Conservation (phyloP, 2,797 vertebrate species). For the Neosilurus mollespiculum region DNA sequence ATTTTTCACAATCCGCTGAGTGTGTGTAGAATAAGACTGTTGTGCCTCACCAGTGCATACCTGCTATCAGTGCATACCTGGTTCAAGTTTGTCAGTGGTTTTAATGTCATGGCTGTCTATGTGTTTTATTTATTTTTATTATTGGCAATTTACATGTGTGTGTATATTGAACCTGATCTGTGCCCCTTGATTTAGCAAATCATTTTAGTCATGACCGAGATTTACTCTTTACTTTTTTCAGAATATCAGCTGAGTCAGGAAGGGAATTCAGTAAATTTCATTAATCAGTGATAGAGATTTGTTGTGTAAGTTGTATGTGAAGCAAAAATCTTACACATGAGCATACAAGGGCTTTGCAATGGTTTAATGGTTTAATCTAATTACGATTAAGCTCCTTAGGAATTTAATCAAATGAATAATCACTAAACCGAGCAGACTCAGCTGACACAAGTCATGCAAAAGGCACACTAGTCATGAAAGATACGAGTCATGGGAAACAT, state of each 20-base stretch:
- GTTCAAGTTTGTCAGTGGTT: too few species aligned
- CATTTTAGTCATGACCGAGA: not conserved
- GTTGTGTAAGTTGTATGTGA: not conserved
- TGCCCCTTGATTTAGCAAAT: not conserved
- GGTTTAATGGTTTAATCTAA: too few species aligned
- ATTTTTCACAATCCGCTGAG: too few species aligned
- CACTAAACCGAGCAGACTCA: not conserved
- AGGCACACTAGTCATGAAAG: too few species aligned
- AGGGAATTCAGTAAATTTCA: not conserved
- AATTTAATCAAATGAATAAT: not conserved
- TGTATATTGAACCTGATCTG: not conserved
- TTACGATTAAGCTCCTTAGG: too few species aligned
- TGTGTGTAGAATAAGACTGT: too few species aligned
- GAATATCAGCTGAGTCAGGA: not conserved
- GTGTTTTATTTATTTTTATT: too few species aligned
- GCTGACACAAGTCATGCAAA: not conserved
- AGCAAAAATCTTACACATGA: not conserved
- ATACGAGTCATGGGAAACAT: too few species aligned
- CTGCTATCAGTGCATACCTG: too few species aligned
- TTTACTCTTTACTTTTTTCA: not conserved
- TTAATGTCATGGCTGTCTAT: too few species aligned
- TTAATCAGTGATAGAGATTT: not conserved
- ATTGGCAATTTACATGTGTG: not conserved
- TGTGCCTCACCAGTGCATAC: too few species aligned
- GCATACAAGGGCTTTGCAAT: not conserved